phyloP scores from a whole-genome alignment of 2,888 invertebrate genomes.

The Lacanobia oleracea region DNA sequence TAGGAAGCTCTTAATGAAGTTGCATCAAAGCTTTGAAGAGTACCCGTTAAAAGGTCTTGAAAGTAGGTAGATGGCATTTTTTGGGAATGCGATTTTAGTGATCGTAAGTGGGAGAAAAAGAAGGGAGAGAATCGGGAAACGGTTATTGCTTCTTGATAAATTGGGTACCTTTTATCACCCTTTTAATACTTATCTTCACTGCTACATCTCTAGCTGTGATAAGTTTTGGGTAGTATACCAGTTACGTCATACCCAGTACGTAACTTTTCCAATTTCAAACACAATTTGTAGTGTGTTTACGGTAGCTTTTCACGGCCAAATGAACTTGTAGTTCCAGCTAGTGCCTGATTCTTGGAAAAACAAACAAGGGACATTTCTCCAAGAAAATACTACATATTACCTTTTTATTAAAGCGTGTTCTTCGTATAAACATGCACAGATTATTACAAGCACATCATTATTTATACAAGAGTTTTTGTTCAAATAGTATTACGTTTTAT shows the following conservation, averaged over 20 bases:
- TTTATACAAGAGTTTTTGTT: not conserved
- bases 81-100: constrained; percentile 37
- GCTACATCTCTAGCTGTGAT: not conserved
- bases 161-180: not conserved
- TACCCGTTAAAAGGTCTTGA: constrained; percentile 46
- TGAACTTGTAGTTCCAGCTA: not conserved
- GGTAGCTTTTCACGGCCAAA: not conserved
- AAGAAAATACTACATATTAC: not conserved
- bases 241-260: not conserved
- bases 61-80: constrained; percentile 19
- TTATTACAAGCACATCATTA: not conserved
- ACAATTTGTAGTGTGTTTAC: not conserved
- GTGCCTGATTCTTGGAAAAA: not conserved
- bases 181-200: not conserved
- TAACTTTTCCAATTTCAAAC: not conserved
- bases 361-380: not conserved
- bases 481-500: too few species aligned
- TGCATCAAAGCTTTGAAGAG: constrained; percentile 60
- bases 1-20: constrained; percentile 55
- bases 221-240: too few species aligned
- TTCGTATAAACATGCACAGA: not conserved
- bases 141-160: not conserved
- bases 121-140: too few species aligned
- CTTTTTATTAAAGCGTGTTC: not conserved
- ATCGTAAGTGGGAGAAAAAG: not conserved